These are phyloP conservation scores for Hiodon alosoides DNA, from an alignment of 2,113 vertebrate species.

Conservation along the genomic window DNA sequence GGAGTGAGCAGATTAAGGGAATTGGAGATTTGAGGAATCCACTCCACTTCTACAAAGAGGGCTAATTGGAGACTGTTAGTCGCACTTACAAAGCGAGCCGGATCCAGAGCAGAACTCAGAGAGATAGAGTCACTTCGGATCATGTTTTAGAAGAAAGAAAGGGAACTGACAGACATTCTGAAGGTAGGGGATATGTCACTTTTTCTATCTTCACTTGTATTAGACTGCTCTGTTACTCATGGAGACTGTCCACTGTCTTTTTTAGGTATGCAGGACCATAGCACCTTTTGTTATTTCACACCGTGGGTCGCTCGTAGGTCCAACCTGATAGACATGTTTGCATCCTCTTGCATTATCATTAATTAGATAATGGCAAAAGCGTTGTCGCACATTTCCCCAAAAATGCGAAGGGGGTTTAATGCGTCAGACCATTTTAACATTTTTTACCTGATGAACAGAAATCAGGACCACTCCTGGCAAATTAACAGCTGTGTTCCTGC, in stretches of 20 bases:
- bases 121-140: neutral
- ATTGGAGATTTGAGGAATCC: constrained; percentile 26
- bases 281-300: no score
- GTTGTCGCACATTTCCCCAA: no score
- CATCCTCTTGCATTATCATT: no score
- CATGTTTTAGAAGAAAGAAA: constrained; percentile 3
- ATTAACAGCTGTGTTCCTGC: neutral
- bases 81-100: neutral
- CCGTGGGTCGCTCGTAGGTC: no score
- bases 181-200: constrained; percentile 4
- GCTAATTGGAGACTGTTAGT: constrained; percentile 22
- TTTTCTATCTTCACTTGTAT: neutral
- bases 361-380: no score
- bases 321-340: neutral
- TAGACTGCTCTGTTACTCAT: no score
- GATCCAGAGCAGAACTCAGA: neutral
- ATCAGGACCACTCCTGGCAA: no score
- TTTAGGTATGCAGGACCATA: no score
- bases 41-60: neutral
- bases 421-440: no score
- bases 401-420: no score
- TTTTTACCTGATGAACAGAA: neutral
- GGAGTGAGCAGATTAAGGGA: constrained; percentile 9
- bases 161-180: neutral
- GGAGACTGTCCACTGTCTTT: no score